phyloP scores from a whole-genome alignment of 2,888 invertebrate genomes.

The Cosmia trapezina region DNA sequence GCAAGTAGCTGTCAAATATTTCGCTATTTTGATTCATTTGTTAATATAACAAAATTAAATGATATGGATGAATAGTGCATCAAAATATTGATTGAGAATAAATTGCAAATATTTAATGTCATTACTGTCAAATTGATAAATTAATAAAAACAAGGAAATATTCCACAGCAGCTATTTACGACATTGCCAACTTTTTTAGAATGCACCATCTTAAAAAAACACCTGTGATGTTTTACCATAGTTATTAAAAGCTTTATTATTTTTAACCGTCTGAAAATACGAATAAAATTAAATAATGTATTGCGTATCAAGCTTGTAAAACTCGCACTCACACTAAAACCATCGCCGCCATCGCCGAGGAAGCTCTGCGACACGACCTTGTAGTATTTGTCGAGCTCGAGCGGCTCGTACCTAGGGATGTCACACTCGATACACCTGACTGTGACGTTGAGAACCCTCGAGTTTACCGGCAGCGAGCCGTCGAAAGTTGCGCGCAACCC shows the following conservation, averaged over 20 bases:
- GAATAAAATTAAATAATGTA: neutral
- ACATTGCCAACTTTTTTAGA: neutral
- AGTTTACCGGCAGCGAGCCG: slow-evolving; percentile 88
- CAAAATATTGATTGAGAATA: neutral
- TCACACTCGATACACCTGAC: slow-evolving; percentile 92
- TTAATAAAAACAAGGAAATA: neutral
- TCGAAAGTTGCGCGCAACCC: slow-evolving; percentile 90
- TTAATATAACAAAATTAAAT: neutral
- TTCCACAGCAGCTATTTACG: neutral
- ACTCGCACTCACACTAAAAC: slow-evolving; percentile 87
- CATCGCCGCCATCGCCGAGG: slow-evolving; percentile 92
- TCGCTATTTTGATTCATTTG: neutral
- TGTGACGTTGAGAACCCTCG: slow-evolving; percentile 89
- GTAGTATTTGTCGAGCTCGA: slow-evolving; percentile 91
- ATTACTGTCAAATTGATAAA: neutral
- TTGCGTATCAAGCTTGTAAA: neutral
- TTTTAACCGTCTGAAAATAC: neutral
- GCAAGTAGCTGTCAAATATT: neutral
- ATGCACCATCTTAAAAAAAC: neutral
- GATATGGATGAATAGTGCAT: neutral
- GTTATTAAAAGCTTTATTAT: neutral
- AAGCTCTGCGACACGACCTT: slow-evolving; percentile 91
- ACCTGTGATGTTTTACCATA: neutral
- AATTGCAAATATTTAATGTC: neutral
- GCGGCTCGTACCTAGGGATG: slow-evolving; percentile 91